phyloP scores from a whole-genome alignment of 2,888 invertebrate genomes.

The Perithous albicinctus region DNA sequence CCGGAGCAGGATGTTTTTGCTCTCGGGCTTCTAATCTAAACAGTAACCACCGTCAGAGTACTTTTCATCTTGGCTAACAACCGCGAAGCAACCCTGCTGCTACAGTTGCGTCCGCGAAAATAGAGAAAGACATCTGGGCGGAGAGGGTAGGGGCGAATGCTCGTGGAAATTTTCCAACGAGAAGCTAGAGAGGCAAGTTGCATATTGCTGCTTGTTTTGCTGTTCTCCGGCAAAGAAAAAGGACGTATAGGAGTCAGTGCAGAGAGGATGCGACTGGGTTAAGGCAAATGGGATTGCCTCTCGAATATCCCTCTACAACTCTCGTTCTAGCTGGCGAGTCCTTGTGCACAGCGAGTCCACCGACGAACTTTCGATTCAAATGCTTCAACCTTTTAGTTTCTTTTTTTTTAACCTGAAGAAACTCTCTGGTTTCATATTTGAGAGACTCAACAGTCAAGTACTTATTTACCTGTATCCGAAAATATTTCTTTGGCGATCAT shows the following conservation, averaged over 20 bases:
- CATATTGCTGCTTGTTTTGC: constrained; percentile 40
- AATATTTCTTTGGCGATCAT: constrained; percentile 2
- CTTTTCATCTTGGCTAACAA: constrained; percentile 53
- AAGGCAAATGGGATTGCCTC: constrained; percentile 79
- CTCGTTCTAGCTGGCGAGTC: constrained; percentile 4
- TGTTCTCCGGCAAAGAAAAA: constrained; percentile 29
- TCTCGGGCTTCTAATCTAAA: constrained; percentile 25
- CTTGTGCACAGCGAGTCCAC: constrained; percentile 17
- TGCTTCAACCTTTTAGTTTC: background rate
- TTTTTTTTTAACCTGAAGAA: background rate
- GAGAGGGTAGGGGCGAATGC: constrained; percentile 23
- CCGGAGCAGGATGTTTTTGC: constrained; percentile 43
- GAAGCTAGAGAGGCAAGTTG: constrained; percentile 46
- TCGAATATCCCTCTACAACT: constrained; percentile 73
- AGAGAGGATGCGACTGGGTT: constrained; percentile 29
- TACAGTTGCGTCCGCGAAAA: background rate
- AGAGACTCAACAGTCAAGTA: background rate
- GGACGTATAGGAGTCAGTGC: constrained; percentile 23
- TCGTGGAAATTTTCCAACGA: constrained; percentile 48
- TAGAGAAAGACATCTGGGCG: constrained; percentile 3
- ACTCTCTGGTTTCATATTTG: background rate
- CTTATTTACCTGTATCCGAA: background rate
- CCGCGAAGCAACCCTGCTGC: background rate
- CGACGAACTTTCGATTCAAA: constrained; percentile 34
- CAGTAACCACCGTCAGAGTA: constrained; percentile 30